Base-by-base conservation (phyloP, 1,140 invertebrate genomes). In the Penaeus japonicus region DNA sequence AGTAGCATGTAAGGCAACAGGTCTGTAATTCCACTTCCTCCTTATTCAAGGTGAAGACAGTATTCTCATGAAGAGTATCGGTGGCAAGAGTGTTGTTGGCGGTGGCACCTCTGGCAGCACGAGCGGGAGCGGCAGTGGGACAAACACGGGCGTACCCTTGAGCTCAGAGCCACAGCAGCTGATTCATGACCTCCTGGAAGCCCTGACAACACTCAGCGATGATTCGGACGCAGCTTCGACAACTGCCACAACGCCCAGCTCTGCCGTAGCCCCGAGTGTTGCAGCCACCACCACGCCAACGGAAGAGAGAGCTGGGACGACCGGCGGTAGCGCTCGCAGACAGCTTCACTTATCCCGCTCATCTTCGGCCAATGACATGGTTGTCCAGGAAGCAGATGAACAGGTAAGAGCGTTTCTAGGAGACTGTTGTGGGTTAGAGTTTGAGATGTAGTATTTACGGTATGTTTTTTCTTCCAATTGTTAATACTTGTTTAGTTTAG, bases 181-280 rank as follows among this genome's bases (percentile, higher is more conserved):
- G 2, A 94, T 96, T 62, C 94, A 94, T 90, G 95, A 96, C 91
- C 92, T 96, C 4, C 91, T 96, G 5, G 95, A 96, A 92, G 95
- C 95, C 27, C 92, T 96, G 0, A 94, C 91, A 24, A 86, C 82
- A 15, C 39, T 88, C 17, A 85, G 95, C 54, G 94, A 94, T 62
- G 94, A 90, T n/a, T 22, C 73, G 3, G 84, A 86, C 1, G 4
- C 79, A 53, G 53, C 62, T 24, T 22, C 54, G 22, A 57, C 89
- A 5, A 22, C 89, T 57, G 75, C 62, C 10, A 30, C 59, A 10
- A 54, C 35, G 1, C 57, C 80, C n/a, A 65, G 55, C 17, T 27
- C 57, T 12, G 12, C 55, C 10, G 89, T 53, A 24, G 54, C 62
- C 54, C 75, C 55, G 7, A 62, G 30, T n/a, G 24, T 32, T 1